phyloP scores from a whole-genome alignment of 1,140 invertebrate species.

The Teleogryllus occipitalis region DNA sequence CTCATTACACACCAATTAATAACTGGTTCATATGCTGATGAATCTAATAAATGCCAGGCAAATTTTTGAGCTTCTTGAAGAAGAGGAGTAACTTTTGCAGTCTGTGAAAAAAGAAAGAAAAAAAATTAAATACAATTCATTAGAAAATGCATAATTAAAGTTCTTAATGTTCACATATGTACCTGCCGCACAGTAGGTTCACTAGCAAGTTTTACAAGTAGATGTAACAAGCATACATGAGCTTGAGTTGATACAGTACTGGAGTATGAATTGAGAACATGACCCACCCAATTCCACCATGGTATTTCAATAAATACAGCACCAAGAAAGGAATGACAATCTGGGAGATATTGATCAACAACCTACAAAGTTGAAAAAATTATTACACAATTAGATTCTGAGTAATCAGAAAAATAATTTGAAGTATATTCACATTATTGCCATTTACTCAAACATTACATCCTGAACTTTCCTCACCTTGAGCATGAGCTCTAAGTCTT shows the following conservation, averaged over 20 bases:
- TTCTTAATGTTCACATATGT: constrained; percentile 19
- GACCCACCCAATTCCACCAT: constrained; percentile 43
- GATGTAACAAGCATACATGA: constrained; percentile 49
- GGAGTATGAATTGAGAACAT: constrained; percentile 21
- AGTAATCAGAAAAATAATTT: not conserved
- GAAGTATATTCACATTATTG: not conserved
- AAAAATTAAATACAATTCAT: not conserved
- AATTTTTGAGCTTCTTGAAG: constrained; percentile 55
- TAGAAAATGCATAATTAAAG: not conserved
- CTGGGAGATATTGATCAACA: constrained; percentile 57
- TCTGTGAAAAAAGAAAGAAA: constrained; percentile 32
- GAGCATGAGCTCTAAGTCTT: constrained; percentile 62
- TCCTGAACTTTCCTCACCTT: constrained; percentile 40
- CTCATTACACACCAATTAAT: constrained; percentile 71
- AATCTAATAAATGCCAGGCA: constrained; percentile 60
- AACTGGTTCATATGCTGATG: constrained; percentile 54
- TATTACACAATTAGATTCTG: no score
- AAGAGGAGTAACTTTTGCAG: constrained; percentile 43
- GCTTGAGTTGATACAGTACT: constrained; percentile 36
- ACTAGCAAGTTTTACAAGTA: constrained; percentile 59
- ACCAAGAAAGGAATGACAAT: constrained; percentile 61
- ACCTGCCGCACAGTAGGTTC: constrained; percentile 60
- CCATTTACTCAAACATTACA: not conserved
- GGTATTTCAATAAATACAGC: constrained; percentile 55
- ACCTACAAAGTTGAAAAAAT: constrained; percentile 31